Evolutionary conservation across 2,797 vertebrate species (phyloP), one percentile per base, ranked within the genome.

Genomic region (Hippopotamyrus pictus): DNA sequence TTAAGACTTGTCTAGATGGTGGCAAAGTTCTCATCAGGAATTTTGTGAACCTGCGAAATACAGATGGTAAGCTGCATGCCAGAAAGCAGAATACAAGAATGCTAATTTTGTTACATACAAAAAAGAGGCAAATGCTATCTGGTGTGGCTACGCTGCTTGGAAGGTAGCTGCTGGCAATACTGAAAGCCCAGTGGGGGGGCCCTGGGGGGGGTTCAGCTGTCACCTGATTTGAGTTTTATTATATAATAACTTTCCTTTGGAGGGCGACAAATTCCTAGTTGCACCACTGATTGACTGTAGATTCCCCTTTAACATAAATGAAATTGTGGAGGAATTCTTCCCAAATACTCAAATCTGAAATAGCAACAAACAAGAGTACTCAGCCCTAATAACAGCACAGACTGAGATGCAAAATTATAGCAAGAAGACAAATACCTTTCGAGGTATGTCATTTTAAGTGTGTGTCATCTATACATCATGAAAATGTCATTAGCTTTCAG

Each of bases 61-160:
- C 73, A 46, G 76, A 82, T 46, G 76, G 76, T n/a, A 19, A 82
- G 41, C 19, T 82, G 19, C 41, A 3, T 11, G 76, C 41, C 76
- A 82, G 41, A 41, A n/a, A 82, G 3, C 37, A 44, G 37, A 44
- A 44, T 79, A 79, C 73, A 44, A n/a, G 73, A 44, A 82, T 46
- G 76, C 76, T 82, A 82, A 82, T 82, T 82, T 46, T 22, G 76
- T 82, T 46, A 82, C 76, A 82, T 82, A n/a, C 76, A 46, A n/a
- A 46, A 46, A n/a, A 82, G 37, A 82, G 17, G 41, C 19, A 46
- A 82, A 82, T 11, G 76, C 8, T 9, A 44, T 46, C 37, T 46
- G 37, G 37, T 82, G 76, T 4, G 19, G 41, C 37, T 17, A 22
- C 3, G 8, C 41, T 82, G 41, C 37, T 17, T 76, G 69, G 25